A percentile compares a stretch with the other conserved stretches of the same genome.
These are phyloP conservation scores for Strigamia transsilvanica DNA, from an alignment of 2,888 invertebrate species.

Conservation along the genomic window DNA sequence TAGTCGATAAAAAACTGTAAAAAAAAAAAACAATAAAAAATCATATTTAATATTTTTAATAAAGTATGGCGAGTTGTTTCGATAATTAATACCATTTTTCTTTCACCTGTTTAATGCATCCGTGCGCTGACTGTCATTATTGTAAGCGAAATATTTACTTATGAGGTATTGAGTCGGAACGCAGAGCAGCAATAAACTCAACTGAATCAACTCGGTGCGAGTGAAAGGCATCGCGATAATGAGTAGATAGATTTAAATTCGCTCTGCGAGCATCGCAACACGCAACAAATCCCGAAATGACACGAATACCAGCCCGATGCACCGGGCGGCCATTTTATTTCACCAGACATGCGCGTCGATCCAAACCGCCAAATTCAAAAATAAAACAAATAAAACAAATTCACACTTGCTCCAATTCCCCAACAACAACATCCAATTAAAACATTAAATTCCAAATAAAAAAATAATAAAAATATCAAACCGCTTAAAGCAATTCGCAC, in stretches of 20 bases:
- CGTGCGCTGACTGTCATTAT: conserved; percentile 53
- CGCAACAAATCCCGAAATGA: conserved; percentile 3
- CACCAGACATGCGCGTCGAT: neutral
- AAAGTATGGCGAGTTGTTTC: no score
- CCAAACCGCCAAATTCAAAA: neutral
- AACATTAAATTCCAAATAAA: neutral
- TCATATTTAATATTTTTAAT: neutral
- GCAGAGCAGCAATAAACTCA: conserved; percentile 62
- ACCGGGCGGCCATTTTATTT: neutral
- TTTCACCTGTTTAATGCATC: conserved; percentile 14
- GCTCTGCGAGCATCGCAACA: no score
- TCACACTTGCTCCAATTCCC: neutral
- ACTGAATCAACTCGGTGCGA: conserved; percentile 60
- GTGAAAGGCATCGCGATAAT: conserved; percentile 56
- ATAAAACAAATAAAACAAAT: neutral
- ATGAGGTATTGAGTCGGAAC: conserved; percentile 64
- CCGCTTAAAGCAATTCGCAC: neutral
- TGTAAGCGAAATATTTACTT: conserved; percentile 59
- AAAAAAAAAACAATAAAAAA: neutral
- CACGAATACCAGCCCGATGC: neutral
- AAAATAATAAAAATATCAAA: neutral
- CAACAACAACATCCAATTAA: neutral
- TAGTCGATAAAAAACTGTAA: conserved; percentile 59
- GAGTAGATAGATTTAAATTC: no score
- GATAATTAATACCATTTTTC: neutral